A percentile compares a stretch with the other conserved stretches of the same genome.
Evolutionary conservation across 2,797 vertebrate genomes (phyloP).

Genomic region (Champsocephalus gunnari): DNA sequence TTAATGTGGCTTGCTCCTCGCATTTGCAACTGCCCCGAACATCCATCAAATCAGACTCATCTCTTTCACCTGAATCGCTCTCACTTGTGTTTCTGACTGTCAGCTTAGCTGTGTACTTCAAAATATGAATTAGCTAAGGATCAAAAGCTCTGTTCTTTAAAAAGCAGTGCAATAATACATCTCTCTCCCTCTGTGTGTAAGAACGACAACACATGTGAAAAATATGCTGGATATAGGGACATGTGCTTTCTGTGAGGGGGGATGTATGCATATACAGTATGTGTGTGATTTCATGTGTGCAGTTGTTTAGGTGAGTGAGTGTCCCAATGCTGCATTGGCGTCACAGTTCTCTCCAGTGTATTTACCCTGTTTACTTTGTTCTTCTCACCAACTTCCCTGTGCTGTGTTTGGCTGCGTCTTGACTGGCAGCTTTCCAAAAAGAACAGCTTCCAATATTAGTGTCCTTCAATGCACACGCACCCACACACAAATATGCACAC

Average conservation of each 20-base stretch:
- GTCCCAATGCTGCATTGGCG: conserved; percentile 38
- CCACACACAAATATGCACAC: conserved; percentile 31
- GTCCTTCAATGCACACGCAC: conserved; percentile 45
- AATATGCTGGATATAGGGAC: conserved; percentile 13
- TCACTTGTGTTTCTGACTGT: conserved; percentile 38
- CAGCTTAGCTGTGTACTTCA: conserved; percentile 39
- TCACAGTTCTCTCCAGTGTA: conserved; percentile 58
- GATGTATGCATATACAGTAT: neutral
- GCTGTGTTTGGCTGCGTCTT: conserved; percentile 60
- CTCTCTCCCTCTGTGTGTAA: conserved; percentile 18
- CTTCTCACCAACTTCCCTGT: conserved; percentile 60
- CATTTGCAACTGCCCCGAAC: conserved; percentile 38
- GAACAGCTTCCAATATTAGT: conserved; percentile 69
- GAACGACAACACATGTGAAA: conserved; percentile 27
- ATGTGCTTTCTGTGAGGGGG: conserved; percentile 19
- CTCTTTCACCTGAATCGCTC: conserved; percentile 25
- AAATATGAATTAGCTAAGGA: conserved; percentile 42
- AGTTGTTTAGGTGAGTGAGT: conserved; percentile 27
- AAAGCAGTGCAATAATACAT: conserved; percentile 27
- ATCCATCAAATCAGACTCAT: conserved; percentile 35
- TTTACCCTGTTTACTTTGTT: conserved; percentile 72
- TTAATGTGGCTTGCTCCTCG: conserved; percentile 19
- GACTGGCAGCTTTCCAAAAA: conserved; percentile 65
- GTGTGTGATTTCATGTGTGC: conserved; percentile 16
- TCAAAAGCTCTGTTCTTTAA: conserved; percentile 53